Evolutionary conservation across 2,113 vertebrate genomes (phyloP).

Genomic region (Upupa epops): DNA sequence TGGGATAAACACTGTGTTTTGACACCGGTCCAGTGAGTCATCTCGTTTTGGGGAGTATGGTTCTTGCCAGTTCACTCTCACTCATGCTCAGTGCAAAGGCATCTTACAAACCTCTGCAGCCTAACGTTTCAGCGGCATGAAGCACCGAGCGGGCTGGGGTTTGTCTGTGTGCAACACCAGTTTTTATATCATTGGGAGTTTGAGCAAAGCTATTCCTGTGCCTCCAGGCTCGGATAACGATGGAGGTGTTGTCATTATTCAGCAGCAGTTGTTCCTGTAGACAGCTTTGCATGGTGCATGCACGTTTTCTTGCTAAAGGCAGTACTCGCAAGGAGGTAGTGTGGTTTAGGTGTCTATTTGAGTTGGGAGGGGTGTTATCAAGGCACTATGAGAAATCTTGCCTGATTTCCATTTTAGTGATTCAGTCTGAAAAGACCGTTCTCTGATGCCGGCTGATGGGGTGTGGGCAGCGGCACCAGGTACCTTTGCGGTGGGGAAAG

Average conservation of each 20-base stretch:
- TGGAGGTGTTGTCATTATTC: background rate
- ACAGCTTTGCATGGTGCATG: background rate
- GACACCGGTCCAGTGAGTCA: background rate
- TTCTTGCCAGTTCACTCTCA: background rate
- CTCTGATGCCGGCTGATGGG: background rate
- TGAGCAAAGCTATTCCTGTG: background rate
- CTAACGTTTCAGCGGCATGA: rapidly evolving
- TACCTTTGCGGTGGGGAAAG: background rate
- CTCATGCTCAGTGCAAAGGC: background rate
- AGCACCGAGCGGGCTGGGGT: background rate
- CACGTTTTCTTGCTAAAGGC: background rate
- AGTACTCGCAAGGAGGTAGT: background rate
- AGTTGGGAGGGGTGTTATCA: background rate
- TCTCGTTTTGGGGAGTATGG: background rate
- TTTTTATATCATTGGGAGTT: background rate
- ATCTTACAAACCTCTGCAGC: background rate
- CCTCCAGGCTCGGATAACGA: background rate
- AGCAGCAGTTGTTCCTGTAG: background rate
- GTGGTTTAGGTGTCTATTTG: background rate
- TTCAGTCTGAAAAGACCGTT: background rate
- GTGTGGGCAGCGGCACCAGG: background rate
- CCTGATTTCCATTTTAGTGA: background rate
- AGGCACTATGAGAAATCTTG: background rate
- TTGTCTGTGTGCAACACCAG: background rate
- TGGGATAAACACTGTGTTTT: background rate